phyloP scores from a whole-genome alignment of 2,797 vertebrate species.

The Gephyroberyx darwinii region DNA sequence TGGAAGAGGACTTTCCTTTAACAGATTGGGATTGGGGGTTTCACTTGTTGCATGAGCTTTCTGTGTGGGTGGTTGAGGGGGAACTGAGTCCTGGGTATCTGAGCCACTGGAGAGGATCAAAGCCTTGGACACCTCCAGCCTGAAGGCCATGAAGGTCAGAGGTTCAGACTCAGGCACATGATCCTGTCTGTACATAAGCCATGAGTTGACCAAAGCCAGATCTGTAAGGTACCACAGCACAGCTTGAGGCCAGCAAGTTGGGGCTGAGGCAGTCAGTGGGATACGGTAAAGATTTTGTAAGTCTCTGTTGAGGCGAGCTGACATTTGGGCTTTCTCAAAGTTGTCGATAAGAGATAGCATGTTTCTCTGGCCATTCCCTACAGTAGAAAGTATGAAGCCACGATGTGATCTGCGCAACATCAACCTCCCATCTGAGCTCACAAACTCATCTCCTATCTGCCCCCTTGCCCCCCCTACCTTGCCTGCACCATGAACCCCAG shows the following conservation, averaged over 20 bases:
- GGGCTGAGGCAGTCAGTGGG: constrained; percentile 67
- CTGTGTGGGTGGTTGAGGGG: constrained; percentile 72
- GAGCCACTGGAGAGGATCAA: constrained; percentile 73
- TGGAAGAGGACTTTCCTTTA: constrained; percentile 76
- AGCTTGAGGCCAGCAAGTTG: constrained; percentile 79
- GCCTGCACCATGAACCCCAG: constrained; percentile 81
- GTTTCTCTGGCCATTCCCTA: constrained; percentile 69
- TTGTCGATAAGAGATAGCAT: constrained; percentile 72
- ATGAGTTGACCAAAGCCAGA: constrained; percentile 82
- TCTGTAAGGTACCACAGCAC: constrained; percentile 84
- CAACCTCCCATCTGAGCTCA: constrained; percentile 83
- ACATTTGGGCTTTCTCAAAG: constrained; percentile 81
- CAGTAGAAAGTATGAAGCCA: constrained; percentile 84
- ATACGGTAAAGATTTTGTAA: constrained; percentile 79
- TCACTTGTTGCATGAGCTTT: constrained; percentile 48
- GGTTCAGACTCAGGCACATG: constrained; percentile 43
- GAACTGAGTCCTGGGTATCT: constrained; percentile 74
- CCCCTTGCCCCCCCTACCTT: constrained; percentile 80
- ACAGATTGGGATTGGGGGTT: constrained; percentile 54
- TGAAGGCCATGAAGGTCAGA: constrained; percentile 81
- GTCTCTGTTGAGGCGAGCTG: constrained; percentile 76
- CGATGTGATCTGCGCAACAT: constrained; percentile 79
- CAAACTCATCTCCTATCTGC: constrained; percentile 84
- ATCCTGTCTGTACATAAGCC: constrained; percentile 78
- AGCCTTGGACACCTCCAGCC: constrained; percentile 82